Evolutionary conservation across 1,140 invertebrate genomes (phyloP), one percentile per base, ranked within the genome.

Genomic region (Mactra quadrangularis): DNA sequence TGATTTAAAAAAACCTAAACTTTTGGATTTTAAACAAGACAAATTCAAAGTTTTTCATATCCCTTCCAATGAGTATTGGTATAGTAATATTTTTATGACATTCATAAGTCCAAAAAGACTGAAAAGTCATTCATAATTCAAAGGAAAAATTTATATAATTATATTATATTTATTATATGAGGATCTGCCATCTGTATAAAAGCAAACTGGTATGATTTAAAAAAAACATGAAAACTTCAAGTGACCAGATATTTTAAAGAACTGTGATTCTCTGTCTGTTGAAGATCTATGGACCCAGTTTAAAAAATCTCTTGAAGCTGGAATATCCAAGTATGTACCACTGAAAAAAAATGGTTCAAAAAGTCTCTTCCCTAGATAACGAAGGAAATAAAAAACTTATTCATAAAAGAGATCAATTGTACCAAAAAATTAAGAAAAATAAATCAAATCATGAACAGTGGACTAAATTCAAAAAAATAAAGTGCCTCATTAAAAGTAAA

Each of bases 401-500:
- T 7, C 17, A 31, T 29, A 62, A 62, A 62, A 13, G 59, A n/a
- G n/a, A n/a, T n/a, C n/a, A n/a, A 62, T 15, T 62, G 3, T 62
- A 62, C n/a, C 27, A 62, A 62, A 62, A 62, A 62, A 3, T 35
- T n/a, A 62, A 62, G 29, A 62, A 62, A 62, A 62, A 62, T 9
- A 4, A 6, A 62, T 29, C 11, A 62, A 62, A 62, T 62, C 9
- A 62, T 62, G n/a, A n/a, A n/a, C n/a, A n/a, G n/a, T n/a, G n/a
- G n/a, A n/a, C n/a, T n/a, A n/a, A n/a, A n/a, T n/a, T n/a, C 25
- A 9, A 6, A 62, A 62, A 62, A 29, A 9, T 15, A 62, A 7
- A 62, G 6, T 29, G 7, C 11, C 59, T n/a, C 25, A 62, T 29
- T 7, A 57, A 57, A n/a, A n/a, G n/a, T n/a, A n/a, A n/a, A n/a